Evolutionary conservation across 2,797 vertebrate species (phyloP).

Genomic region (Mus caroli): DNA sequence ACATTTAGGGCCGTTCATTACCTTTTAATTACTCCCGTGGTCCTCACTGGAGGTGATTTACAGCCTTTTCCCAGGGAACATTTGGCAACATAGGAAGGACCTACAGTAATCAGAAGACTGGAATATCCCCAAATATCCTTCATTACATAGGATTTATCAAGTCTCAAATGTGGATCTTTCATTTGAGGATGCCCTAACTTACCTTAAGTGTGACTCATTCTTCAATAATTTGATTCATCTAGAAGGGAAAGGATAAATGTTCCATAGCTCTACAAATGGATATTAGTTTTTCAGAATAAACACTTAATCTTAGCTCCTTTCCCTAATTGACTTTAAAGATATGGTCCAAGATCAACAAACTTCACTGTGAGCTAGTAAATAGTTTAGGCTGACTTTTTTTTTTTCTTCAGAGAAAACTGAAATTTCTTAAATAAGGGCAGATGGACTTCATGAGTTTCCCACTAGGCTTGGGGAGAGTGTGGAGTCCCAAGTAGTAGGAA

Average conservation of each 20-base stretch:
- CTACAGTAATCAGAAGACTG: not conserved
- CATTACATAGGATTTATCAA: not conserved
- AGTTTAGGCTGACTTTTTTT: not conserved
- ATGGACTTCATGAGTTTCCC: not conserved
- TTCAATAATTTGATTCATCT: slow-evolving; percentile 35
- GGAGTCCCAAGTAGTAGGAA: fast-evolving
- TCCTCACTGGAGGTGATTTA: not conserved
- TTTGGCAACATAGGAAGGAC: not conserved
- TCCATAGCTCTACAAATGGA: not conserved
- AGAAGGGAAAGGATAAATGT: not conserved
- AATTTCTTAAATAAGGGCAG: not conserved
- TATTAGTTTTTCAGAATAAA: not conserved
- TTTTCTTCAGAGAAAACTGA: not conserved
- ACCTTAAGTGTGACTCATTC: not conserved
- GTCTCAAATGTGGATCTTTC: not conserved
- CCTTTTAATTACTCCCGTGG: slow-evolving; percentile 24
- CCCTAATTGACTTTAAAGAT: slow-evolving; percentile 24
- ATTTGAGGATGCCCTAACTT: not conserved
- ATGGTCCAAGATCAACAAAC: not conserved
- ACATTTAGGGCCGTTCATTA: slow-evolving; percentile 1
- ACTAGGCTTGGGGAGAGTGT: not conserved
- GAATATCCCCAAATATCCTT: not conserved
- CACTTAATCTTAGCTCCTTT: not conserved
- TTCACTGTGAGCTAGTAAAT: not conserved
- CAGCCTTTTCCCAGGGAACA: not conserved